phyloP scores from a whole-genome alignment of 2,797 vertebrate species.

The Microcaecilia unicolor region DNA sequence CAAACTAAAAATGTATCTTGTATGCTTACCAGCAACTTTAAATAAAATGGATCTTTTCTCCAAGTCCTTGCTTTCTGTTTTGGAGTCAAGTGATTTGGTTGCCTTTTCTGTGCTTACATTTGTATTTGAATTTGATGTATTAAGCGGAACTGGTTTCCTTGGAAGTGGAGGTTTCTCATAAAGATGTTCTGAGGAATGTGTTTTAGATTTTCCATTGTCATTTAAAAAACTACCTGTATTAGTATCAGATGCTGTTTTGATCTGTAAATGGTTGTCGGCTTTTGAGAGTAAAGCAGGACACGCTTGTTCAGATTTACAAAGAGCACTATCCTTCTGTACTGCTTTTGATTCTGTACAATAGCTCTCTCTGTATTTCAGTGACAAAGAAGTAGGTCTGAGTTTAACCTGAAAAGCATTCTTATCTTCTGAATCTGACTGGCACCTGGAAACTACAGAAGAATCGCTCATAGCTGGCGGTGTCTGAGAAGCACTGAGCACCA shows the following conservation, averaged over 20 bases:
- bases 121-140: conserved; percentile 12
- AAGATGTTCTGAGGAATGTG: conserved; percentile 38
- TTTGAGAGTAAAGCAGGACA: conserved; percentile 22
- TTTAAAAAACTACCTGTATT: conserved; percentile 24
- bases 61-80: conserved; percentile 27
- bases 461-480: not conserved
- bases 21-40: conserved; percentile 53
- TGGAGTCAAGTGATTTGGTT: conserved; percentile 14
- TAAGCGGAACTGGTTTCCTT: conserved; percentile 53
- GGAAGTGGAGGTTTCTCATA: conserved; percentile 50
- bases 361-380: conserved; percentile 51
- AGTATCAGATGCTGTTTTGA: conserved; percentile 15
- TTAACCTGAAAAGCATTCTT: conserved; percentile 73
- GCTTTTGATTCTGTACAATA: conserved; percentile 34
- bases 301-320: conserved; percentile 43
- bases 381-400: conserved; percentile 76
- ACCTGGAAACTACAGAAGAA: conserved; percentile 9
- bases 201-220: conserved; percentile 38
- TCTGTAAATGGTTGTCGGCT: conserved; percentile 28
- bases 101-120: conserved; percentile 21
- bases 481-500: not conserved
- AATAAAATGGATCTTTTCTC: conserved; percentile 32
- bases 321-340: conserved; percentile 52
- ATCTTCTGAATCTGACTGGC: conserved; percentile 33
- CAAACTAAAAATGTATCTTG: no score